A percentile compares a stretch with the other conserved stretches of the same genome.
Evolutionary conservation across 2,888 invertebrate genomes (phyloP).

Genomic region (Leptopilina drosophilae): DNA sequence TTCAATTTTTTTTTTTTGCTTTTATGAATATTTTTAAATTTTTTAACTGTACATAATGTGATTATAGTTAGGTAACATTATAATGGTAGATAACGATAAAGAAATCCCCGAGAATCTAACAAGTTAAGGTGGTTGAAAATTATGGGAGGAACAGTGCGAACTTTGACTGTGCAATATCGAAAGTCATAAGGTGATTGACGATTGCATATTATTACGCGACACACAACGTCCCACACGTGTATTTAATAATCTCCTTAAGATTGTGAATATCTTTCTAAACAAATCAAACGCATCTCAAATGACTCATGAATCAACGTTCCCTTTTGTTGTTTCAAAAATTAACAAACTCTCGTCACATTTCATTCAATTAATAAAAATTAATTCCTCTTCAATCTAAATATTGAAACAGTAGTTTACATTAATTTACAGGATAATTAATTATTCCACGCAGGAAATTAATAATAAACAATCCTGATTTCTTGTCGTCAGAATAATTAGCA

Average conservation of each 20-base stretch:
- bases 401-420: too few species aligned
- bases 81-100: constrained; percentile 10
- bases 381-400: too few species aligned
- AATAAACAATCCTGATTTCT: too few species aligned
- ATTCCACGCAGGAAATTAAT: too few species aligned
- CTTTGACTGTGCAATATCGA: constrained; percentile 27
- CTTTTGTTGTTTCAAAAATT: background rate
- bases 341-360: background rate
- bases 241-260: constrained; percentile 30
- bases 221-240: constrained; percentile 29
- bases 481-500: too few species aligned
- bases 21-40: background rate
- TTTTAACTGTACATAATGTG: background rate
- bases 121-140: constrained; percentile 27
- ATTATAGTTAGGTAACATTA: background rate
- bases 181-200: constrained; percentile 30
- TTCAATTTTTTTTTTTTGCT: background rate
- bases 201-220: constrained; percentile 28
- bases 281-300: constrained; percentile 14
- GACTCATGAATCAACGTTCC: constrained; percentile 18
- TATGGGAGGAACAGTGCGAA: constrained; percentile 27
- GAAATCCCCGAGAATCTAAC: background rate
- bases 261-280: constrained; percentile 24
- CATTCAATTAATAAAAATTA: background rate
- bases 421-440: too few species aligned